Conservation (phyloP, 2,113 vertebrate genomes). For the Deroptyus accipitrinus region DNA sequence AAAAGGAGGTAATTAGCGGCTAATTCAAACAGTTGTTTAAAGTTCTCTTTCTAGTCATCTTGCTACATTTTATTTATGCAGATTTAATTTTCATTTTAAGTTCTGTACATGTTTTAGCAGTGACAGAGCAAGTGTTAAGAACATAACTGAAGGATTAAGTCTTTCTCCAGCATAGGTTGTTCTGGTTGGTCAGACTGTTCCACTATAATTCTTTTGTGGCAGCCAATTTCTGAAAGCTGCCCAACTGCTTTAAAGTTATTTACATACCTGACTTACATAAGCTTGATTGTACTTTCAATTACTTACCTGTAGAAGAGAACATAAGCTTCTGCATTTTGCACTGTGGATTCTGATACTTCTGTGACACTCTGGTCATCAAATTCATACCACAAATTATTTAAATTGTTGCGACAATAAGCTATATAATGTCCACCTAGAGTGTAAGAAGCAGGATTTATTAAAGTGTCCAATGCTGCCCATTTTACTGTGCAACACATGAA, state of each 20-base stretch:
- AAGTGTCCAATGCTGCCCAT: background rate
- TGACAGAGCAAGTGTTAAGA: background rate
- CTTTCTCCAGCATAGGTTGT: background rate
- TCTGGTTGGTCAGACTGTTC: background rate
- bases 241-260: background rate
- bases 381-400: conserved; percentile 95
- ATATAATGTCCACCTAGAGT: conserved; percentile 93
- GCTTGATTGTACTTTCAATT: background rate
- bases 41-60: background rate
- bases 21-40: background rate
- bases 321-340: conserved; percentile 97
- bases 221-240: background rate
- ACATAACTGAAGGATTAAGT: background rate
- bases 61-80: background rate
- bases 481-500: background rate
- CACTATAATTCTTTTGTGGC: background rate
- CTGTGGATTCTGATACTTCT: conserved; percentile 92
- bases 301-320: conserved; percentile 97
- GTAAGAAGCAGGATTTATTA: background rate
- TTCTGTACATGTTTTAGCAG: background rate
- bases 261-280: background rate
- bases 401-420: conserved; percentile 93
- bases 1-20: background rate
- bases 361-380: conserved; percentile 98
- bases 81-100: background rate